Percentiles rank a stretch among this genome's conserved stretches.
Evolutionary conservation across 2,888 invertebrate species (phyloP).

Genomic region (Serripes groenlandicus): DNA sequence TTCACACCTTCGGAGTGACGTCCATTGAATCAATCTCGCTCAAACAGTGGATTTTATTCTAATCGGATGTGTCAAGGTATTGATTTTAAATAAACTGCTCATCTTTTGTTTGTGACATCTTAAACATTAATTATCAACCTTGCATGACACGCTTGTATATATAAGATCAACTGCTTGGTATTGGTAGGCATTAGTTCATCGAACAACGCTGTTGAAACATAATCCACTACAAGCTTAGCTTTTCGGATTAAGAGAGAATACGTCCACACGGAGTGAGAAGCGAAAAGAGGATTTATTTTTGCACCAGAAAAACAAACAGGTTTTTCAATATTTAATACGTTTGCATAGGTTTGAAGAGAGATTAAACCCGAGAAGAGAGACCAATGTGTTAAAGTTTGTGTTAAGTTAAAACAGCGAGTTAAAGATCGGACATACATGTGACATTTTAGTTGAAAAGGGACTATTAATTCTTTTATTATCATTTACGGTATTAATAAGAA

Average conservation of each 20-base stretch:
- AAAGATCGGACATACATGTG: background rate
- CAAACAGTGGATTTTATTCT: background rate
- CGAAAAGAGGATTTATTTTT: slow-evolving; percentile 40
- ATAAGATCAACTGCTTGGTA: too few relatives aligned
- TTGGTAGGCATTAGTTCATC: too few relatives aligned
- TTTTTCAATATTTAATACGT: slow-evolving; percentile 57
- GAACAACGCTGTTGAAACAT: slow-evolving; percentile 10
- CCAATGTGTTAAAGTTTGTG: slow-evolving; percentile 22
- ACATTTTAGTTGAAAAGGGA: background rate
- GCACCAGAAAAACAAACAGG: slow-evolving; percentile 61
- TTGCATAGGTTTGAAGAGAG: slow-evolving; percentile 52
- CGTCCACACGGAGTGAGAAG: background rate
- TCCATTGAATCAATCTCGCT: background rate
- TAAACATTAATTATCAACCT: background rate
- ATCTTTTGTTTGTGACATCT: background rate
- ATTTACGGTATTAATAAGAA: background rate
- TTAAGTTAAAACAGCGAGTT: background rate
- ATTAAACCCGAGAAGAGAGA: background rate
- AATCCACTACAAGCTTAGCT: slow-evolving; percentile 53
- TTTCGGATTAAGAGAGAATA: slow-evolving; percentile 57
- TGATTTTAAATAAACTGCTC: background rate
- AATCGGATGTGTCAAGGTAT: slow-evolving; percentile 1
- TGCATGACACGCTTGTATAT: background rate
- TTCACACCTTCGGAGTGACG: slow-evolving; percentile 17
- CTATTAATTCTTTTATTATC: slow-evolving; percentile 11